Evolutionary conservation across 2,113 vertebrate genomes (phyloP), one percentile per base, ranked within the genome.

Genomic region (Isurus oxyrinchus): DNA sequence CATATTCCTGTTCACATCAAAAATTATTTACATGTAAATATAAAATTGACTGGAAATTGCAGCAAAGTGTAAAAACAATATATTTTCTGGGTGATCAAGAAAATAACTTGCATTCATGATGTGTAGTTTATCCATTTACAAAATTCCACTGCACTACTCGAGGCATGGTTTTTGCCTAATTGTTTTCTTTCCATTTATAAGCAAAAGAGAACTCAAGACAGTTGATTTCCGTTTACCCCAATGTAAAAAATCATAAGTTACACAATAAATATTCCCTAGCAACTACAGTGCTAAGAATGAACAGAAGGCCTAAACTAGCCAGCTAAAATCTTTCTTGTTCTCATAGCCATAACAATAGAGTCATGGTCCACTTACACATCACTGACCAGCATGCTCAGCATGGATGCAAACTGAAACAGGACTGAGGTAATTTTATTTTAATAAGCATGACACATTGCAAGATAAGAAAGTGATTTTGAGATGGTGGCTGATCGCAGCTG

Each of bases 191-290:
- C 57, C 59, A 61, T 61, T 16, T 21, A n/a, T 61, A 14, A 63
- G 31, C 90, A 63, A 93, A 63, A 63, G 57, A 63, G 59, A 61
- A 93, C 5, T 40, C 90, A 59, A 25, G 8, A 90, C 87, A 59
- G 44, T 57, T 87, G 44, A 49, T 49, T 16, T 44, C 84, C 16
- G 40, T 86, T 90, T 10, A 44, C 67, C 69, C 66, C 69, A 8
- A 27, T 44, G 1, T 14, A 66, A 61, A 94, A 94, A 67, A 25
- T 94, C 63, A 67, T 63, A 11, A 95, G 44, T 40, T 19, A 16
- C 66, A 95, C 13, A 72, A 72, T 40, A 95, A 95, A 72, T 25
- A 63, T 95, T 95, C 23, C 94, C 25, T 72, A 95, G 66, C 94
- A 95, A 95, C 94, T 40, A 72, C 66, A 69, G 14, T 95, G 94